Percentiles rank a stretch among this genome's conserved stretches.
These are phyloP conservation scores for Whitmania pigra DNA, from an alignment of 1,140 invertebrate genomes.

Conservation along the genomic window DNA sequence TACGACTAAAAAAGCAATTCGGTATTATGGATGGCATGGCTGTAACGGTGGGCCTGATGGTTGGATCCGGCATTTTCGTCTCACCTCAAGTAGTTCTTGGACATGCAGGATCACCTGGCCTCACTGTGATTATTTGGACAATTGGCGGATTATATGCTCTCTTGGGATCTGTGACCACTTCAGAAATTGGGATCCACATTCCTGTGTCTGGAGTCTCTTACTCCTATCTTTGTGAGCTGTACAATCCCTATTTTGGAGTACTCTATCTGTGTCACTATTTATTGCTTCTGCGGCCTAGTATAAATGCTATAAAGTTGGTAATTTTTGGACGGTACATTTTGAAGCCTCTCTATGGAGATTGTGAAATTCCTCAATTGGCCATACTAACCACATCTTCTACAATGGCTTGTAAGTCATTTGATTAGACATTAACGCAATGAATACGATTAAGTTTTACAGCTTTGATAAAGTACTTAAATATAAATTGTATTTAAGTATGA, in stretches of 20 bases:
- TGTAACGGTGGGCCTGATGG: slow-evolving; percentile 26
- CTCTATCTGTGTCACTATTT: slow-evolving; percentile 22
- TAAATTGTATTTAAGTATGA: no score
- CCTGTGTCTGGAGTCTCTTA: slow-evolving; percentile 26
- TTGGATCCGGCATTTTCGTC: slow-evolving; percentile 71
- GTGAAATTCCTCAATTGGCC: slow-evolving; percentile 26
- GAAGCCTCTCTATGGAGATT: slow-evolving; percentile 36
- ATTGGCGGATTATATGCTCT: slow-evolving; percentile 62
- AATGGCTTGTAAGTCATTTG: not conserved
- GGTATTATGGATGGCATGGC: slow-evolving; percentile 22
- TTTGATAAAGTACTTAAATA: no score
- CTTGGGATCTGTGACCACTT: slow-evolving; percentile 37
- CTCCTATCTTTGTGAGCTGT: slow-evolving; percentile 22
- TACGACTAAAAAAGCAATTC: slow-evolving; percentile 20
- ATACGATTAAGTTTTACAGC: no score
- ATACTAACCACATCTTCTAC: not conserved
- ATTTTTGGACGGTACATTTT: slow-evolving; percentile 40
- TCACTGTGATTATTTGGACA: slow-evolving; percentile 64
- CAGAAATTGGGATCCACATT: slow-evolving; percentile 26
- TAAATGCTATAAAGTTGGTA: slow-evolving; percentile 43
- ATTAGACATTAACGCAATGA: not conserved
- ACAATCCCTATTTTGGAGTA: slow-evolving; percentile 24
- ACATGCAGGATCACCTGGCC: slow-evolving; percentile 62
- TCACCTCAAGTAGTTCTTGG: slow-evolving; percentile 72
- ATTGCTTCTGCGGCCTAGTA: slow-evolving; percentile 57